Conservation (phyloP, 2,797 vertebrate genomes). For the Melopsittacus undulatus region DNA sequence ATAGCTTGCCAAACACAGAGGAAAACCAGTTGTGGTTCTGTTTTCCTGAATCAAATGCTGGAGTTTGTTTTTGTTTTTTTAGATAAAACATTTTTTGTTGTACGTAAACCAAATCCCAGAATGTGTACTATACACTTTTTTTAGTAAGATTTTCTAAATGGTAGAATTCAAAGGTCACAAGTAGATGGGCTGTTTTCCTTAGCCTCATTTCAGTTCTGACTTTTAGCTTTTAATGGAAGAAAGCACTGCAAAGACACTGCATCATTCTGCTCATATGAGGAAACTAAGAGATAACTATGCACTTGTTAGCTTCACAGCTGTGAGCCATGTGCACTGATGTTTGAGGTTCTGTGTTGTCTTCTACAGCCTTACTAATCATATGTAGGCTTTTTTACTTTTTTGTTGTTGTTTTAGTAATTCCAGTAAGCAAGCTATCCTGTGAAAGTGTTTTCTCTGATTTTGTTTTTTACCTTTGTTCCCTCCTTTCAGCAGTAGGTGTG, state of each 20-base stretch:
- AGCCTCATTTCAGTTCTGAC: background rate
- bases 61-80: accelerated
- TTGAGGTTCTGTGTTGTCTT: background rate
- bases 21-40: background rate
- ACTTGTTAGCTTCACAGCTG: background rate
- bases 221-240: background rate
- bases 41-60: background rate
- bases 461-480: background rate
- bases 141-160: background rate
- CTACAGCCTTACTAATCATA: background rate
- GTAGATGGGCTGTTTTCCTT: background rate
- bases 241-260: background rate
- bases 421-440: background rate
- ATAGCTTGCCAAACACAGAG: background rate
- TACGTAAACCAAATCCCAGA: background rate
- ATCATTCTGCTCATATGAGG: background rate
- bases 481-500: background rate
- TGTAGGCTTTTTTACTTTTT: background rate
- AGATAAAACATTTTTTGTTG: background rate
- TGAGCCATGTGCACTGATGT: background rate
- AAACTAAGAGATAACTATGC: background rate
- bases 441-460: background rate
- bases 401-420: background rate
- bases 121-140: background rate
- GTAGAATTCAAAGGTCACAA: background rate